A percentile compares a stretch with the other conserved stretches of the same genome.
Conservation (phyloP, 2,113 vertebrate species). For the Cyanistes caeruleus region DNA sequence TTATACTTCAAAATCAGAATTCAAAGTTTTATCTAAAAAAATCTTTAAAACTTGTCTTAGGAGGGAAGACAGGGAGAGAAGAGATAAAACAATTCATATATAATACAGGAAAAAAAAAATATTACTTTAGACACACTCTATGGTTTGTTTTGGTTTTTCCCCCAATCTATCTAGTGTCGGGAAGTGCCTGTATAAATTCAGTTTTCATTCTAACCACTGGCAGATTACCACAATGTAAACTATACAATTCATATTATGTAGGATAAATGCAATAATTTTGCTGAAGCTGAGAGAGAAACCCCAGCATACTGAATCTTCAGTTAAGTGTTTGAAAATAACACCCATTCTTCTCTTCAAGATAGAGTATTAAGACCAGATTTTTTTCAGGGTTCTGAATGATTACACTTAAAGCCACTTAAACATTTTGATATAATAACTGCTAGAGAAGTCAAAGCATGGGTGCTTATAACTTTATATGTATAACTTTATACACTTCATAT, state of each 20-base stretch:
- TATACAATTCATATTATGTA: not conserved
- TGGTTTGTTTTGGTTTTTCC: not conserved
- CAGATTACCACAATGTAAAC: not conserved
- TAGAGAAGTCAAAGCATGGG: constrained; percentile 14
- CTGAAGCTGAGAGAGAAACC: not conserved
- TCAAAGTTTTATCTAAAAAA: not conserved
- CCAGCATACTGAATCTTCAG: not conserved
- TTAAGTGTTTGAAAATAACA: constrained; percentile 4
- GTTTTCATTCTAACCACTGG: not conserved
- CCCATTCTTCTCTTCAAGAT: constrained; percentile 5
- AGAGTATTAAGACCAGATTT: constrained; percentile 56
- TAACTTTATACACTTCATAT: rapidly evolving
- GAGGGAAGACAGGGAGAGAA: not conserved
- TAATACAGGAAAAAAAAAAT: not conserved
- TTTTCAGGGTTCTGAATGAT: not conserved
- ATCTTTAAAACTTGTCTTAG: not conserved
- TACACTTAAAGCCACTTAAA: not conserved
- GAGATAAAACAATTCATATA: not conserved
- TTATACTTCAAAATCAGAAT: not conserved
- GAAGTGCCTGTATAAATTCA: not conserved
- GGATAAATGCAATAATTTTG: not conserved
- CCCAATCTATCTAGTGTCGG: not conserved
- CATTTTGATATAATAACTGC: not conserved
- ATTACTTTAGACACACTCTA: not conserved
- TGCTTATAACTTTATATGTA: not conserved